Percentiles rank a stretch among this genome's conserved stretches.
phyloP scores from a whole-genome alignment of 2,113 vertebrate genomes.

The Chaenogobius annularis region DNA sequence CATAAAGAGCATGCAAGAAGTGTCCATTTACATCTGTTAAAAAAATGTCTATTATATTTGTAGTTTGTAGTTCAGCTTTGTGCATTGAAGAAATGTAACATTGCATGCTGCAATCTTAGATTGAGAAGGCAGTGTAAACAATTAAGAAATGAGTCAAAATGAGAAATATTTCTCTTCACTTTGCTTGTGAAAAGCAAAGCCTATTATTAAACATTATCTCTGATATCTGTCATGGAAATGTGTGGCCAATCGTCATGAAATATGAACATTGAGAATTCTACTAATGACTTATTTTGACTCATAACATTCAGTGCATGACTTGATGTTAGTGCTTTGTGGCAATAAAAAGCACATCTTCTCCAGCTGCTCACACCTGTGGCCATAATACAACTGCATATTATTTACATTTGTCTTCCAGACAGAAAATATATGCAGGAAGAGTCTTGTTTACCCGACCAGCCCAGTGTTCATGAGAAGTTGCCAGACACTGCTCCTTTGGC shows the following conservation, averaged over 20 bases:
- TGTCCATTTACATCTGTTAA: slow-evolving; percentile 41
- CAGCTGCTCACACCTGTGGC: slow-evolving; percentile 76
- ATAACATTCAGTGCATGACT: slow-evolving; percentile 71
- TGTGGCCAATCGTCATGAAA: slow-evolving; percentile 28
- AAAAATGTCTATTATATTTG: slow-evolving; percentile 42
- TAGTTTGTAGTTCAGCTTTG: slow-evolving; percentile 64
- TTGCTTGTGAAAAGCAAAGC: slow-evolving; percentile 16
- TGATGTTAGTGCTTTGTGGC: slow-evolving; percentile 66
- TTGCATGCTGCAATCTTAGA: slow-evolving; percentile 69
- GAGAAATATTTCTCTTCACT: slow-evolving; percentile 44
- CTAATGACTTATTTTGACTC: slow-evolving; percentile 77
- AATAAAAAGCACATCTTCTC: slow-evolving; percentile 74
- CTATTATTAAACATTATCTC: slow-evolving; percentile 15
- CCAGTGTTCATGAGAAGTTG: slow-evolving; percentile 73
- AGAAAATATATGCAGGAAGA: slow-evolving; percentile 81
- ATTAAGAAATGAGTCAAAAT: slow-evolving; percentile 78
- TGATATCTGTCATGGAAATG: slow-evolving; percentile 10
- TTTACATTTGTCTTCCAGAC: slow-evolving; percentile 84
- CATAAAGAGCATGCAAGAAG: slow-evolving; percentile 44
- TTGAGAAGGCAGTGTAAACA: slow-evolving; percentile 83
- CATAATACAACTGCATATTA: slow-evolving; percentile 66
- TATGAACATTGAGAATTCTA: slow-evolving; percentile 27
- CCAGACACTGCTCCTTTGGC: slow-evolving; percentile 73
- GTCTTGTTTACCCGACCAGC: slow-evolving; percentile 76
- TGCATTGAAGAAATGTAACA: slow-evolving; percentile 75